Base-by-base conservation (phyloP, 2,797 vertebrate genomes). In the Pipistrellus nathusii region DNA sequence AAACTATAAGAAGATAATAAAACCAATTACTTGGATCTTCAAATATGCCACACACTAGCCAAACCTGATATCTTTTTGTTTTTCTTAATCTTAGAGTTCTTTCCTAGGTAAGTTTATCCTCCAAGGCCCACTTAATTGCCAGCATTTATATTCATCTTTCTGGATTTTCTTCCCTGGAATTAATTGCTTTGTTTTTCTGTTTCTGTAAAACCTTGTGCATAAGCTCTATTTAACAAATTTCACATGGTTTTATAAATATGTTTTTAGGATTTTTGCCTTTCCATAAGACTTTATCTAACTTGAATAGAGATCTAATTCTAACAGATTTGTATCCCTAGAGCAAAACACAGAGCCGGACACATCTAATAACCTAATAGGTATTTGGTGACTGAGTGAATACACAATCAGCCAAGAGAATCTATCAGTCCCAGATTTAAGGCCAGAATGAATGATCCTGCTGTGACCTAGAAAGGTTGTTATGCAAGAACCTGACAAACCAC, bases 91-190 rank as follows among this genome's bases (percentile, higher is more conserved):
- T 35, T 23, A 55, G 15, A 38, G 2, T 85, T 88, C 32, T 90
- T 5, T 85, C 69, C 23, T 41, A 75, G 48, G n/a, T 53, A 90
- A 78, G 55, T 14, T 69, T 44, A 68, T 82, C 48, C 44, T 91
- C 77, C 23, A 82, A 77, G 71, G 14, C 4, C n/a, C 18, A 55
- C 27, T 66, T 55, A 71, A 62, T 82, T 76, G 78, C 5, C 46
- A 80, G 11, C 5, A 11, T 69, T 87, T 80, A 44, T 55, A 72
- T 68, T 76, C 83, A 14, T 51, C 23, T 88, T 92, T 88, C 30
- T 80, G 17, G 53, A 59, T 92, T 94, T 94, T 88, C 48, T 80
- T 96, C 14, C n/a, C 51, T 83, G 55, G 4, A 96, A 87, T 90
- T 75, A 92, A 95, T 78, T 89, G 57, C 17, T 94, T 90, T 88